phyloP scores from a whole-genome alignment of 1,140 invertebrate genomes.

The Sinonovacula constricta region DNA sequence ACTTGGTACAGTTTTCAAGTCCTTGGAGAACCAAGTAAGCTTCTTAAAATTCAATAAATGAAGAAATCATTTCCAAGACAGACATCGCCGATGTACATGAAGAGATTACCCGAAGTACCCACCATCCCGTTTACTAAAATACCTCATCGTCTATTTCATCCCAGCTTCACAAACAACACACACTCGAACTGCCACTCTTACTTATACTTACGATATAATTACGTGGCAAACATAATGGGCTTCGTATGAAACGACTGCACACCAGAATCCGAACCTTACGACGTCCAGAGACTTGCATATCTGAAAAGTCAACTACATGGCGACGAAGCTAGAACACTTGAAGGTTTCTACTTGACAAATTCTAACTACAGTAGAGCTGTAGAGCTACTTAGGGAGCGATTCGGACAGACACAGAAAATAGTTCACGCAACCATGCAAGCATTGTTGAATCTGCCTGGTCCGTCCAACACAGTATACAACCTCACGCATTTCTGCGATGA shows the following conservation, averaged over 20 bases:
- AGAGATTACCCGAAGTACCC: too few species aligned
- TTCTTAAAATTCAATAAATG: too few species aligned
- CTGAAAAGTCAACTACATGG: conserved; percentile 22
- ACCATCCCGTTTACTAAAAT: too few species aligned
- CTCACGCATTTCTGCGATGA: conserved; percentile 37
- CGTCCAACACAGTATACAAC: neutral
- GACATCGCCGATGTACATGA: too few species aligned
- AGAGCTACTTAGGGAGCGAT: conserved; percentile 22
- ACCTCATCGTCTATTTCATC: too few species aligned
- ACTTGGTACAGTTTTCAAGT: too few species aligned
- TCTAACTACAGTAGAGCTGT: conserved; percentile 37
- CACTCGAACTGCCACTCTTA: too few species aligned
- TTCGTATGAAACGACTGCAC: conserved; percentile 24
- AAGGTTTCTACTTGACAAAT: conserved; percentile 23
- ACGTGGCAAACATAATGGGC: conserved; percentile 43
- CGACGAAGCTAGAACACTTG: conserved; percentile 19
- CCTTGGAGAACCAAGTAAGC: too few species aligned
- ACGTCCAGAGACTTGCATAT: conserved; percentile 41
- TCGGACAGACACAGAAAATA: conserved; percentile 35
- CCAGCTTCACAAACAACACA: too few species aligned
- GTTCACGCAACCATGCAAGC: conserved; percentile 30
- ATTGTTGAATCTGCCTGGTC: conserved; percentile 22
- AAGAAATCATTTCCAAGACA: too few species aligned
- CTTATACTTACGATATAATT: too few species aligned
- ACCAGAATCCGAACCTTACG: conserved; percentile 10